Evolutionary conservation across 2,113 vertebrate genomes (phyloP).

Genomic region (Dromaius novaehollandiae): DNA sequence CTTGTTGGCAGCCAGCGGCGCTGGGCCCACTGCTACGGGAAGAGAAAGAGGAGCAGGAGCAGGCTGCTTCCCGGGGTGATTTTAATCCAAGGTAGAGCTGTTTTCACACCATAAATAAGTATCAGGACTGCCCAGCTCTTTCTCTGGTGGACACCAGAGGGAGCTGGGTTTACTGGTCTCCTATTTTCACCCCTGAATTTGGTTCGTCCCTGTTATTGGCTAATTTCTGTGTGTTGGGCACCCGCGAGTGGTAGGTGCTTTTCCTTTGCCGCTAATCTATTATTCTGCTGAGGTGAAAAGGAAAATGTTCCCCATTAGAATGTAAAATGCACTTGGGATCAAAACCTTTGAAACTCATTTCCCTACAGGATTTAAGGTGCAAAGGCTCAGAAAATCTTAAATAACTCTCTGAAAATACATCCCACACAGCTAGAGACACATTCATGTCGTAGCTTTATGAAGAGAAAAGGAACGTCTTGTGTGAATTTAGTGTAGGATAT

Average conservation of each 20-base stretch:
- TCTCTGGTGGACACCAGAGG: conserved; percentile 16
- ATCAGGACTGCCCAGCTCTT: background rate
- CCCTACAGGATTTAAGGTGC: conserved; percentile 45
- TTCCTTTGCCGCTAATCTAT: background rate
- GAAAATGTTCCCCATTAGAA: background rate
- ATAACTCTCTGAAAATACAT: conserved; percentile 28
- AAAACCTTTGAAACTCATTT: conserved; percentile 63
- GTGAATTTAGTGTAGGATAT: conserved; percentile 65
- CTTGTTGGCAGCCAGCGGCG: background rate
- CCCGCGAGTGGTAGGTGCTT: background rate
- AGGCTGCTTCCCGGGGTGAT: background rate
- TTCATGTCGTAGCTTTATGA: background rate
- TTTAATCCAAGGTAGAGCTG: background rate
- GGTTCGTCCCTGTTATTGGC: background rate
- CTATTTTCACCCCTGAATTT: background rate
- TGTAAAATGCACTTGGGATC: conserved; percentile 15
- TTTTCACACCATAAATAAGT: background rate
- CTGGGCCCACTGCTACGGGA: background rate
- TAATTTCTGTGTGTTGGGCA: background rate
- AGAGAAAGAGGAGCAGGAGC: background rate
- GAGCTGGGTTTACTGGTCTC: background rate
- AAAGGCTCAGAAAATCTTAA: conserved; percentile 52
- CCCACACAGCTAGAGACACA: background rate
- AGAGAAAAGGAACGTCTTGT: conserved; percentile 37
- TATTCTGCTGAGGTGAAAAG: background rate